Percentiles rank a stretch among this genome's conserved stretches.
Evolutionary conservation across 2,113 vertebrate species (phyloP).

Genomic region (Hemiprocne comata): DNA sequence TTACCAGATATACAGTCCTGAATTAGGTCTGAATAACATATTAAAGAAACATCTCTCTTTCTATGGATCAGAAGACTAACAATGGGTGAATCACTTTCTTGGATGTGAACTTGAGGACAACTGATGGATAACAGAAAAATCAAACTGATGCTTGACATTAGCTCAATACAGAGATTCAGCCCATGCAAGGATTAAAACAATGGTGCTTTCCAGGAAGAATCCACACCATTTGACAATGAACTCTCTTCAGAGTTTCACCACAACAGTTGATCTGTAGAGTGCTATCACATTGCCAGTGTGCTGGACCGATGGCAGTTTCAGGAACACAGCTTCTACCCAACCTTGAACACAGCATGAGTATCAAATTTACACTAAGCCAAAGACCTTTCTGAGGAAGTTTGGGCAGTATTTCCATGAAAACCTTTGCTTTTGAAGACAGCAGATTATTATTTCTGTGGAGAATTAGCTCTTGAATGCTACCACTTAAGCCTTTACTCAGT

Average conservation of each 20-base stretch:
- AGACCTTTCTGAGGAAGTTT: neutral
- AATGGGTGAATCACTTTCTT: neutral
- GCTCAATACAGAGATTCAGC: neutral
- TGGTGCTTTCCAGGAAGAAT: neutral
- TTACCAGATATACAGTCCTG: neutral
- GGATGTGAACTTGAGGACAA: neutral
- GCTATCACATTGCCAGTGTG: neutral
- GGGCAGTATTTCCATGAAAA: neutral
- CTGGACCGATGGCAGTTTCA: neutral
- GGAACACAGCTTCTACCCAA: neutral
- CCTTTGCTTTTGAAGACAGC: neutral
- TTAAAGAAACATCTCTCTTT: neutral
- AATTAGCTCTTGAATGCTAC: neutral
- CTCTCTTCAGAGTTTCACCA: neutral
- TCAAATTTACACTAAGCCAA: neutral
- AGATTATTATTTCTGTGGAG: neutral
- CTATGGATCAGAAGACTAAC: neutral
- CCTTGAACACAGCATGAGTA: neutral
- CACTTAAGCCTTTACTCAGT: neutral
- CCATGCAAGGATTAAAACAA: neutral
- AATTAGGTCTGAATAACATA: neutral
- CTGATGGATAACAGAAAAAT: neutral
- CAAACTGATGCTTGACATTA: neutral
- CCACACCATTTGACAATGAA: accelerated
- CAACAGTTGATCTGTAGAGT: neutral